Evolutionary conservation across 2,888 invertebrate species (phyloP), one percentile per base, ranked within the genome.

Genomic region (Drepana falcataria): DNA sequence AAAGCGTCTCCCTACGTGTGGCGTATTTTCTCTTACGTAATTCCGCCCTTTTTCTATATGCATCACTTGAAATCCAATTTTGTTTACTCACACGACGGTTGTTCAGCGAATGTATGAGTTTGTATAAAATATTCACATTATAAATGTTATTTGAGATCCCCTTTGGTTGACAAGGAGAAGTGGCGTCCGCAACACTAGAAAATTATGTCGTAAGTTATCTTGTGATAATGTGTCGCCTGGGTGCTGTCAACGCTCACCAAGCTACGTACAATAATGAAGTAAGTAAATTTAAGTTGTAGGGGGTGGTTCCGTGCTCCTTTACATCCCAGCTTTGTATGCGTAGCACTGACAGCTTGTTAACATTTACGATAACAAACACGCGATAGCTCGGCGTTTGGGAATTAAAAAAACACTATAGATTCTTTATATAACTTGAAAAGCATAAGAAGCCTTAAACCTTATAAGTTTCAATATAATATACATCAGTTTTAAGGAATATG

Each of bases 91-190:
- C 59, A 58, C 54, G 56, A 68, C 65, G 66, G 63, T 67, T 66
- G 68, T 72, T 68, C 68, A 59, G 65, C 57, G 63, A 64, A 68
- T 67, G 65, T 69, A 71, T 71, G 71, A 71, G 69, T 59, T 60
- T 59, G 56, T 65, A 73, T 76, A 71, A 75, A 75, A 74, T 72
- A 77, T 78, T 74, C 72, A 75, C 61, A 61, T 68, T 71, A 69
- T 69, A 71, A 73, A 75, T 73, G 69, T 63, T 71, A 68, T 68
- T 65, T 66, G 64, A 67, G 70, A 72, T 68, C 66, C 68, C 65
- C 57, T 60, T 65, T 60, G 64, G 59, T 59, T 59, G 62, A 60
- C 57, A 60, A 61, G 60, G 57, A 57, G 57, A 58, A 53, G 59
- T 57, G 61, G 59, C 64, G 60, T 63, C 64, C 53, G 52, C 58